phyloP scores from a whole-genome alignment of 1,140 invertebrate genomes.

The Macrobrachium rosenbergii region DNA sequence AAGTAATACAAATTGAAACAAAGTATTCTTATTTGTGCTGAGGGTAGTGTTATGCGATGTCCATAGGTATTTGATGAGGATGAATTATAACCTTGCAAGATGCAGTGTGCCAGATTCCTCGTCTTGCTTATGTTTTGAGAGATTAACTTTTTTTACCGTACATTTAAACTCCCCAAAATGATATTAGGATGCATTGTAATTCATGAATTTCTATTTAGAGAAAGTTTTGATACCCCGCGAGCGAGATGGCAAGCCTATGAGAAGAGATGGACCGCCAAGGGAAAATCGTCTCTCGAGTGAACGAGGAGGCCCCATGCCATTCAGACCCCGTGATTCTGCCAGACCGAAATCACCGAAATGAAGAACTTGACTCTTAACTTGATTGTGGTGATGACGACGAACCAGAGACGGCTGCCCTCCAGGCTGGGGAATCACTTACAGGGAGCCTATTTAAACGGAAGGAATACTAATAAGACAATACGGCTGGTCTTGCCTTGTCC shows the following conservation, averaged over 20 bases:
- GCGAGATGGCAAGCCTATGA: conserved; percentile 45
- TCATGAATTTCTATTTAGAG: conserved; percentile 28
- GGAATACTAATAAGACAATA: neutral
- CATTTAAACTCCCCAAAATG: too few relatives aligned
- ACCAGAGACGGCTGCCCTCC: conserved; percentile 32
- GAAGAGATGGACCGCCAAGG: conserved; percentile 52
- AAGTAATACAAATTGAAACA: too few relatives aligned
- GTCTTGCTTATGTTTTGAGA: too few relatives aligned
- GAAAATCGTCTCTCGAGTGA: conserved; percentile 17
- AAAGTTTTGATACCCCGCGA: conserved; percentile 47
- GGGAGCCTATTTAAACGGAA: neutral
- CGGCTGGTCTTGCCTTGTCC: conserved; percentile 24
- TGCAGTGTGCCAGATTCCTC: too few relatives aligned
- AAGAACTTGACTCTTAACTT: neutral
- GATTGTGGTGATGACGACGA: too few relatives aligned
- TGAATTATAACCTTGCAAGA: too few relatives aligned
- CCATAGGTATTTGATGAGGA: too few relatives aligned
- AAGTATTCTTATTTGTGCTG: too few relatives aligned
- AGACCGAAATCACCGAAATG: conserved; percentile 58
- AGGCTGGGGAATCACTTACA: conserved; percentile 24
- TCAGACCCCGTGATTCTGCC: conserved; percentile 38
- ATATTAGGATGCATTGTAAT: too few relatives aligned
- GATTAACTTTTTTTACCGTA: too few relatives aligned
- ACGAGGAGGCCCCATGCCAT: neutral
- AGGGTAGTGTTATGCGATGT: too few relatives aligned